Conservation (phyloP, 2,113 vertebrate species). For the Trogon surrucura region DNA sequence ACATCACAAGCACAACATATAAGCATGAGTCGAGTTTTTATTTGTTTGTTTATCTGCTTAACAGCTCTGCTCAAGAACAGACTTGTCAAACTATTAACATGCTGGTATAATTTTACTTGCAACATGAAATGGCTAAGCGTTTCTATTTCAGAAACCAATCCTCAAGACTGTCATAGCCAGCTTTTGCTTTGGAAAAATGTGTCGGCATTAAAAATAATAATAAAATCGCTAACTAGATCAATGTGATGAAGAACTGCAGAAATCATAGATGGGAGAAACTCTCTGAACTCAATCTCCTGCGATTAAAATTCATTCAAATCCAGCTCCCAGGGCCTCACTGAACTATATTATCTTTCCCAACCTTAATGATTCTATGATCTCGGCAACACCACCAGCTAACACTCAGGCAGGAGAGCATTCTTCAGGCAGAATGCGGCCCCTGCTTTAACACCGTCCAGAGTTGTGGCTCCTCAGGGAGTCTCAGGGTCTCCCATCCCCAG, state of each 20-base stretch:
- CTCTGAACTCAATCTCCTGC: neutral
- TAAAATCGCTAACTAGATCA: neutral
- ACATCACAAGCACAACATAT: neutral
- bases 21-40: conserved; percentile 5
- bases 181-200: neutral
- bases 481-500: neutral
- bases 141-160: neutral
- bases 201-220: neutral
- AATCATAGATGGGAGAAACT: neutral
- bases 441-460: neutral
- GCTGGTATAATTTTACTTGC: neutral
- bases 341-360: too few relatives aligned
- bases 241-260: neutral
- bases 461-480: fast-evolving
- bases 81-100: conserved; percentile 28
- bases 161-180: neutral
- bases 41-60: conserved; percentile 51
- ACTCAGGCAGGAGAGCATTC: neutral
- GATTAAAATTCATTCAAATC: neutral
- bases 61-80: conserved; percentile 37
- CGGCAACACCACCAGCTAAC: neutral
- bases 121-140: neutral
- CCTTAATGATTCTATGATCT: neutral
- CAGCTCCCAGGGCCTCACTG: neutral
- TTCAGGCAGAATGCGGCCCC: neutral